Evolutionary conservation across 2,113 vertebrate species (phyloP).

Genomic region (Panthera tigris): DNA sequence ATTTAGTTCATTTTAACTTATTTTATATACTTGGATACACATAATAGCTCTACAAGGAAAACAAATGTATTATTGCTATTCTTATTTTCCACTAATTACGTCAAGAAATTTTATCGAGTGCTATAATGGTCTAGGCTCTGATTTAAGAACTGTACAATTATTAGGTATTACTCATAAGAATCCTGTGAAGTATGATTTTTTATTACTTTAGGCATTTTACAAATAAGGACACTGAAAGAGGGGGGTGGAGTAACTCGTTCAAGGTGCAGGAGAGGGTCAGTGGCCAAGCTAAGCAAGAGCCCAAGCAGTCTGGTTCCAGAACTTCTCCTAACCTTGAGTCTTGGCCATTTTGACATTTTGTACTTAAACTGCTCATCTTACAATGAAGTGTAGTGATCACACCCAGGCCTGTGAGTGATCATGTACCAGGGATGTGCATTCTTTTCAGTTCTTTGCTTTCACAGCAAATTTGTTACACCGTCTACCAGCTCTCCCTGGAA

Average conservation of each 20-base stretch:
- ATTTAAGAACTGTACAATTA: neutral
- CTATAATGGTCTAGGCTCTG: neutral
- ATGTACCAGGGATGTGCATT: neutral
- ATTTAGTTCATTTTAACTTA: neutral
- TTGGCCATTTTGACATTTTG: neutral
- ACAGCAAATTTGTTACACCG: neutral
- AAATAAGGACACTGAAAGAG: neutral
- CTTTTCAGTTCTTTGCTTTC: neutral
- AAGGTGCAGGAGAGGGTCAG: no score
- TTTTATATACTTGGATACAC: neutral
- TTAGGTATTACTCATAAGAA: neutral
- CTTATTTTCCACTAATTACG: neutral
- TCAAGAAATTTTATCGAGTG: conserved; percentile 31
- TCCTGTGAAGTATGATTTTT: neutral
- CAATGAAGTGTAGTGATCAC: neutral
- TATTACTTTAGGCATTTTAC: neutral
- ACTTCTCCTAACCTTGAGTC: neutral
- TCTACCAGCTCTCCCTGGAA: neutral
- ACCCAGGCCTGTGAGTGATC: neutral
- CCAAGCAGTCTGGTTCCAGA: neutral
- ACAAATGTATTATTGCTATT: neutral
- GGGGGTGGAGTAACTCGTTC: neutral
- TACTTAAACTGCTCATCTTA: neutral
- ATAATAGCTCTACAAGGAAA: neutral
- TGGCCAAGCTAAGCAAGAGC: neutral